These are phyloP conservation scores for Cathartes aura DNA, from an alignment of 2,113 vertebrate species.

Conservation along the genomic window DNA sequence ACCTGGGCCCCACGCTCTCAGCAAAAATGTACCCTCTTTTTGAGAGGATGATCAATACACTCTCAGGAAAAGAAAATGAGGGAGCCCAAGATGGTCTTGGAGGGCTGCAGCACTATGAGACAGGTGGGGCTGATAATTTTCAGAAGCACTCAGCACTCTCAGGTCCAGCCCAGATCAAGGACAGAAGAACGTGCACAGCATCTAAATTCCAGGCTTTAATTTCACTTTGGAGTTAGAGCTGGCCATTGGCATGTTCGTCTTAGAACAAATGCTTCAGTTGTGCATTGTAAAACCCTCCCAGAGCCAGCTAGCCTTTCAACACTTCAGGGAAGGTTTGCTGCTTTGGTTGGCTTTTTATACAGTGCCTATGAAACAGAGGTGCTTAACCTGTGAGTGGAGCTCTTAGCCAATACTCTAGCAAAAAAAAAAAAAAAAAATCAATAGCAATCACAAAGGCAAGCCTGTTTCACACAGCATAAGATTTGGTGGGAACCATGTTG, in stretches of 20 bases:
- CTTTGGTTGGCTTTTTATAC: neutral
- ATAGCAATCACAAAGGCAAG: neutral
- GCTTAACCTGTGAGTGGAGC: neutral
- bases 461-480: neutral
- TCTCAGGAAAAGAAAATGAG: neutral
- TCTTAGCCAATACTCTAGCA: neutral
- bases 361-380: neutral
- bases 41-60: neutral
- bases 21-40: neutral
- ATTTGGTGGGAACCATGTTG: neutral
- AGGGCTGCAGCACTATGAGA: neutral
- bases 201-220: neutral
- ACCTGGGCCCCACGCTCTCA: neutral
- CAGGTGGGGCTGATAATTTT: neutral
- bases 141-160: neutral
- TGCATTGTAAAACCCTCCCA: neutral
- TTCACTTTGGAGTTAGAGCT: neutral
- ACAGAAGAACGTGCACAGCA: neutral
- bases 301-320: neutral
- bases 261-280: neutral
- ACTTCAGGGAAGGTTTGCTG: neutral
- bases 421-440: neutral
- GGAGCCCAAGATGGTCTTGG: neutral
- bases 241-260: neutral
- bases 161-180: neutral